phyloP scores from a whole-genome alignment of 2,113 vertebrate species.

The Atlantisia rogersi region DNA sequence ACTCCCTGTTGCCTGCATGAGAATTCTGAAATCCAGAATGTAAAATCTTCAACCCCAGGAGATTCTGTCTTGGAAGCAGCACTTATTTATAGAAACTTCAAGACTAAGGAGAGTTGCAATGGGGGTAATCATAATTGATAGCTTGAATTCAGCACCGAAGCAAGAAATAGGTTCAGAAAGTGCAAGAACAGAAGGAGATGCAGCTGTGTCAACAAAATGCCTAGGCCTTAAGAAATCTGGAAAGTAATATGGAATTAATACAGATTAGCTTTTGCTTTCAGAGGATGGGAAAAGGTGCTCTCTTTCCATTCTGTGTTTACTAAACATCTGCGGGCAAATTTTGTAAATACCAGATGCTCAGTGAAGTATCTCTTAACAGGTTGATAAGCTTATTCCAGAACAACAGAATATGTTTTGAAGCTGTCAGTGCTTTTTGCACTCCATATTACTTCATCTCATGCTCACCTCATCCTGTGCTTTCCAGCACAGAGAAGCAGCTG shows the following conservation, averaged over 20 bases:
- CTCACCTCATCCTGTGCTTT: background rate
- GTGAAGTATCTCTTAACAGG: background rate
- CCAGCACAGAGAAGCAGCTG: background rate
- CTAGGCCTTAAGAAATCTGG: background rate
- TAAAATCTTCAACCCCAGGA: background rate
- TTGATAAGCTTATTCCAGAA: background rate
- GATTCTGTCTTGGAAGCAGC: background rate
- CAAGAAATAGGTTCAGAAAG: background rate
- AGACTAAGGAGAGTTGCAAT: background rate
- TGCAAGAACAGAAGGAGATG: background rate
- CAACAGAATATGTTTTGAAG: background rate
- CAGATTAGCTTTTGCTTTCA: background rate
- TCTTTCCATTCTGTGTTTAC: background rate
- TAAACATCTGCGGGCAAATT: background rate
- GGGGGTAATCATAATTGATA: background rate
- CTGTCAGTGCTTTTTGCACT: background rate
- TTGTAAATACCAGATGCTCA: slow-evolving; percentile 3
- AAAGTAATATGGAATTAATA: background rate
- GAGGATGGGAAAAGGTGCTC: background rate
- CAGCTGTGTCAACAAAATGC: background rate
- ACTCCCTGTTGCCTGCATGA: background rate
- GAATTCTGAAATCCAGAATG: background rate
- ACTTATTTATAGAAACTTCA: background rate
- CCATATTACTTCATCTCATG: background rate
- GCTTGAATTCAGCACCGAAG: background rate